Conservation (phyloP, 2,797 vertebrate species). For the Thalassophryne amazonica region DNA sequence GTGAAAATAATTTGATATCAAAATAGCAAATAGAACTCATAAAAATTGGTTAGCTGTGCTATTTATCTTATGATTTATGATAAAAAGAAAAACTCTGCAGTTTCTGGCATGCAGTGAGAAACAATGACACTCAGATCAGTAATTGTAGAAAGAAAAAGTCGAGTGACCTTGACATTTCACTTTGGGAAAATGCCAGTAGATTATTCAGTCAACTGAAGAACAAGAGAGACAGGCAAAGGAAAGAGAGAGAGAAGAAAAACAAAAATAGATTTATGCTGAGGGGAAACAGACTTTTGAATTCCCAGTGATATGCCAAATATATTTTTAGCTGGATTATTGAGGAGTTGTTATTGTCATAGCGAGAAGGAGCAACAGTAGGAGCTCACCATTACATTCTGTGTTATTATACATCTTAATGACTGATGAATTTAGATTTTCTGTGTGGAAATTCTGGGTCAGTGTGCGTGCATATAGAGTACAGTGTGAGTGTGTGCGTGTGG, state of each 20-base stretch:
- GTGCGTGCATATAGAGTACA: conserved; percentile 20
- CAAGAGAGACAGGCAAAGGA: conserved; percentile 19
- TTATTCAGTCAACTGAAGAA: conserved; percentile 64
- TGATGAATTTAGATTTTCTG: background rate
- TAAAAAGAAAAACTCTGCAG: conserved; percentile 4
- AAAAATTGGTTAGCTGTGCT: too few relatives aligned
- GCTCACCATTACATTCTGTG: conserved; percentile 2
- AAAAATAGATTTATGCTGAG: conserved; percentile 47
- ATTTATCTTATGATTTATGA: conserved; percentile 41
- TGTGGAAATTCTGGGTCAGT: conserved; percentile 2
- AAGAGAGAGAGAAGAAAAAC: conserved; percentile 16
- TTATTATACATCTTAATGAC: background rate
- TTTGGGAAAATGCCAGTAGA: conserved; percentile 65
- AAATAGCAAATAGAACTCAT: too few relatives aligned
- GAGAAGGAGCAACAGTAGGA: background rate
- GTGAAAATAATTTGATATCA: too few relatives aligned
- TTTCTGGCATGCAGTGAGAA: conserved; percentile 15
- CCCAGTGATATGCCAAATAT: conserved; percentile 33
- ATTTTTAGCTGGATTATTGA: conserved; percentile 33
- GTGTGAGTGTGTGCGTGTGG: conserved; percentile 16
- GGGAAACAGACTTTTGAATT: conserved; percentile 49
- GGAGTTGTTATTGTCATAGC: conserved; percentile 6
- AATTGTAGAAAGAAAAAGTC: conserved; percentile 57
- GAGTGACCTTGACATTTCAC: conserved; percentile 78
- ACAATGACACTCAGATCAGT: conserved; percentile 38